A percentile compares a stretch with the other conserved stretches of the same genome.
Conservation (phyloP, 1,140 invertebrate species). For the Drosophila truncata region DNA sequence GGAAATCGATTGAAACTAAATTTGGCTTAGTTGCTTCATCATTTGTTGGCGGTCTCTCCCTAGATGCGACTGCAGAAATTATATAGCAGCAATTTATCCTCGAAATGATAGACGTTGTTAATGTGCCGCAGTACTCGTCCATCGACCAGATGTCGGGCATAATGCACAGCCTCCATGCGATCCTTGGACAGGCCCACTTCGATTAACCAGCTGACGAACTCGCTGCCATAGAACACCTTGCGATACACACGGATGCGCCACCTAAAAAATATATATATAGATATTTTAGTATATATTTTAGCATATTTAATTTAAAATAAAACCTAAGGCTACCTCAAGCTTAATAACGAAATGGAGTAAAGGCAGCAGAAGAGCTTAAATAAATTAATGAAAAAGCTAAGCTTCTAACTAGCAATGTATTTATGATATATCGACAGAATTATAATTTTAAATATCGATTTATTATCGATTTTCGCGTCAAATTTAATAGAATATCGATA, state of each 20-base stretch:
- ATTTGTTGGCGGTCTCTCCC: slow-evolving; percentile 15
- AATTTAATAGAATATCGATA: no score
- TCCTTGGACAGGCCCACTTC: slow-evolving; percentile 91
- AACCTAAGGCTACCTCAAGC: neutral
- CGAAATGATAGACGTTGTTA: slow-evolving; percentile 92
- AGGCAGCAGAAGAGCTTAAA: neutral
- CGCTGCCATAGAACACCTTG: slow-evolving; percentile 92
- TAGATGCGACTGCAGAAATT: slow-evolving; percentile 87
- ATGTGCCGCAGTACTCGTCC: slow-evolving; percentile 94
- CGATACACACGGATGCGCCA: slow-evolving; percentile 91
- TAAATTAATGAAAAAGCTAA: neutral
- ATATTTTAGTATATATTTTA: neutral
- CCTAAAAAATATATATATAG: slow-evolving; percentile 68
- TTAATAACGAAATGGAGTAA: neutral
- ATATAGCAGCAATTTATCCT: slow-evolving; percentile 90
- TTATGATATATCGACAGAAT: neutral
- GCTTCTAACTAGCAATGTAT: neutral
- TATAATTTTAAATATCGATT: neutral
- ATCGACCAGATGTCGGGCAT: slow-evolving; percentile 93
- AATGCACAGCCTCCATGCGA: slow-evolving; percentile 91
- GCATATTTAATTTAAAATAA: no score
- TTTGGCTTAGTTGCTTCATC: slow-evolving; percentile 72
- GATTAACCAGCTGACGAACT: slow-evolving; percentile 95
- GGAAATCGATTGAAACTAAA: slow-evolving; percentile 62
- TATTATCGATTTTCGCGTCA: neutral